Conservation (phyloP, 2,113 vertebrate genomes). For the Cottus gobio region DNA sequence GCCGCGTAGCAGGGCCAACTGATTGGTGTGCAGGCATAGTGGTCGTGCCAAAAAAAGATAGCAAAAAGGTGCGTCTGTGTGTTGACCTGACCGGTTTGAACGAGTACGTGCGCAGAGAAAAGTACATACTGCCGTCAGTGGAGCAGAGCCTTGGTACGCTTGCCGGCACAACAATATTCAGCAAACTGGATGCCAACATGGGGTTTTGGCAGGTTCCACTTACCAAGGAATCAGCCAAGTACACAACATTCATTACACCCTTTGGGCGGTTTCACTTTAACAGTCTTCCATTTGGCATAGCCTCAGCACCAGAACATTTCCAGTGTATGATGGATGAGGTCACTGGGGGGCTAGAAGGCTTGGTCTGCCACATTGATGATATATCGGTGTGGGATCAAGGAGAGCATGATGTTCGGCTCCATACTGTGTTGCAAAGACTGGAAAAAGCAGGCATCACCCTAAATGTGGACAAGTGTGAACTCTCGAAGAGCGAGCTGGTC, state of each 20-base stretch:
- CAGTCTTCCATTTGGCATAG: not conserved
- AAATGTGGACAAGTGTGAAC: slow-evolving; percentile 39
- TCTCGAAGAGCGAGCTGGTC: not conserved
- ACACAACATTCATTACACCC: slow-evolving; percentile 40
- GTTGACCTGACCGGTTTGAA: too few species aligned
- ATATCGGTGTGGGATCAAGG: slow-evolving; percentile 29
- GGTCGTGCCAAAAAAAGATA: too few species aligned
- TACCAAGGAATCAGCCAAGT: slow-evolving; percentile 21
- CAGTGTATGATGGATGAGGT: slow-evolving; percentile 40
- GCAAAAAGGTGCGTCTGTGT: too few species aligned
- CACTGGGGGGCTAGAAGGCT: not conserved
- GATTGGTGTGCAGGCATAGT: too few species aligned
- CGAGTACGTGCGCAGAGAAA: too few species aligned
- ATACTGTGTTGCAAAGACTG: slow-evolving; percentile 3
- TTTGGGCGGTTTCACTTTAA: slow-evolving; percentile 33
- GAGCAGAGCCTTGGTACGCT: slow-evolving; percentile 30
- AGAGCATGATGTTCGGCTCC: slow-evolving; percentile 23
- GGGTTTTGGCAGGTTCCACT: slow-evolving; percentile 55
- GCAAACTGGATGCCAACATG: slow-evolving; percentile 47
- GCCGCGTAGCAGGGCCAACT: too few species aligned
- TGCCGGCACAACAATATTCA: slow-evolving; percentile 4
- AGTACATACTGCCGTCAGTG: too few species aligned
- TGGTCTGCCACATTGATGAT: slow-evolving; percentile 53
- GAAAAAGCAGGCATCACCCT: slow-evolving; percentile 36
- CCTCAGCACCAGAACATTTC: slow-evolving; percentile 43